Conservation (phyloP, 2,113 vertebrate species). For the Osmerus eperlanus region DNA sequence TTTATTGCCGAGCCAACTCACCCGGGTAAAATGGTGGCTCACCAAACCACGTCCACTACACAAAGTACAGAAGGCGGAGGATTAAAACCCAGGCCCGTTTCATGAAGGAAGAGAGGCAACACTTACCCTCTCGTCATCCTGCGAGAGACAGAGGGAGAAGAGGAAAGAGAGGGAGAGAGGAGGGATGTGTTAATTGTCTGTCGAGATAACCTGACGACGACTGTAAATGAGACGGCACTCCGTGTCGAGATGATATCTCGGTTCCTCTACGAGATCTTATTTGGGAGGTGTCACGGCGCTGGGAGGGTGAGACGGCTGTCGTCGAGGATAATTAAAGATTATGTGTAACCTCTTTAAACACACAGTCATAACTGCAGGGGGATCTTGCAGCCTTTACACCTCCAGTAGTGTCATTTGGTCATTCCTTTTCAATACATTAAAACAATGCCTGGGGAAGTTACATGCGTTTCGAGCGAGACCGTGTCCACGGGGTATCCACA, state of each 20-base stretch:
- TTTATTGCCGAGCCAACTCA: too few species aligned
- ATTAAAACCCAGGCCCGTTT: too few species aligned
- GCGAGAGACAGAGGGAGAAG: slow-evolving; percentile 4
- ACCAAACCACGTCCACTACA: background rate
- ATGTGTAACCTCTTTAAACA: too few species aligned
- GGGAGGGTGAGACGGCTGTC: background rate
- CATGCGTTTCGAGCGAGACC: too few species aligned
- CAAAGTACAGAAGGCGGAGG: background rate
- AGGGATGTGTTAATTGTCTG: background rate
- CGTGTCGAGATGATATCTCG: background rate
- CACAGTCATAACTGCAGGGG: too few species aligned
- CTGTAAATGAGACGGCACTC: background rate
- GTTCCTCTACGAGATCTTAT: background rate
- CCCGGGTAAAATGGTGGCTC: too few species aligned
- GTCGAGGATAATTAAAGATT: too few species aligned
- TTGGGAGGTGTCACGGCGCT: background rate
- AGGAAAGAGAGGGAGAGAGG: background rate
- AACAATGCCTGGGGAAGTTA: too few species aligned
- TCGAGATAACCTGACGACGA: background rate
- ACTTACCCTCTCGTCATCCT: slow-evolving; percentile 79
- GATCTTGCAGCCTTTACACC: too few species aligned
- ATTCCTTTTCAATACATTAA: too few species aligned
- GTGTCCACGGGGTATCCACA: too few species aligned
- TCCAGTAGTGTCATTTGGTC: too few species aligned
- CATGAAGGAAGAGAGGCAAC: background rate